phyloP scores from a whole-genome alignment of 2,113 vertebrate species.

The Cathartes aura region DNA sequence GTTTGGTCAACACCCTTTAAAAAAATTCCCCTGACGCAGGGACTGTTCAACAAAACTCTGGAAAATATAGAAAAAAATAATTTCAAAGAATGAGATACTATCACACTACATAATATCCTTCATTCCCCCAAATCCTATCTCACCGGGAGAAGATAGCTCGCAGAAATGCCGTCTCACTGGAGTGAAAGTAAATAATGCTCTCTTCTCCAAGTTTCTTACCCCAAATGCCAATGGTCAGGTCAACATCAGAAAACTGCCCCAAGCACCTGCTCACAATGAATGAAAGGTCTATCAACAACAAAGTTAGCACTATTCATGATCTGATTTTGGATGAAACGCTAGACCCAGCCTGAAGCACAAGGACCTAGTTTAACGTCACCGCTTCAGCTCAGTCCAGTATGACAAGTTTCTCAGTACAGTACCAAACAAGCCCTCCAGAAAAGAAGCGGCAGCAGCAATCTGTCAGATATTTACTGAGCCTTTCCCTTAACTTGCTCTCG shows the following conservation, averaged over 20 bases:
- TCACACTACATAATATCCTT: accelerated
- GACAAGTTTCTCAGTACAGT: background rate
- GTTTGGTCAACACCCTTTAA: background rate
- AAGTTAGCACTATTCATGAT: background rate
- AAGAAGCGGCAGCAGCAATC: conserved; percentile 33
- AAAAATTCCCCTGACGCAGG: background rate
- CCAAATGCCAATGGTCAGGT: background rate
- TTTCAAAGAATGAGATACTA: background rate
- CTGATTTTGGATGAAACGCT: background rate
- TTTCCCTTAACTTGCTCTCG: background rate
- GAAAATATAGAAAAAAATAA: background rate
- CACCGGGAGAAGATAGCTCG: background rate
- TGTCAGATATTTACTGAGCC: conserved; percentile 26
- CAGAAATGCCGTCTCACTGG: conserved; percentile 14
- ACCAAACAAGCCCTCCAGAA: conserved; percentile 11
- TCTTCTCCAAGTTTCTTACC: background rate
- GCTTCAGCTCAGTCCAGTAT: background rate
- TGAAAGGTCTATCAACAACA: background rate
- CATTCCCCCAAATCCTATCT: background rate
- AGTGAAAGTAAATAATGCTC: background rate
- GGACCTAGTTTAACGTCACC: conserved; percentile 29
- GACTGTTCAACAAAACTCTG: background rate
- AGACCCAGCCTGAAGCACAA: background rate
- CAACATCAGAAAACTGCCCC: background rate
- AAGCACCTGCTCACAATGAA: background rate